Conservation (phyloP, 2,113 vertebrate genomes). For the Cyanocitta stelleri region DNA sequence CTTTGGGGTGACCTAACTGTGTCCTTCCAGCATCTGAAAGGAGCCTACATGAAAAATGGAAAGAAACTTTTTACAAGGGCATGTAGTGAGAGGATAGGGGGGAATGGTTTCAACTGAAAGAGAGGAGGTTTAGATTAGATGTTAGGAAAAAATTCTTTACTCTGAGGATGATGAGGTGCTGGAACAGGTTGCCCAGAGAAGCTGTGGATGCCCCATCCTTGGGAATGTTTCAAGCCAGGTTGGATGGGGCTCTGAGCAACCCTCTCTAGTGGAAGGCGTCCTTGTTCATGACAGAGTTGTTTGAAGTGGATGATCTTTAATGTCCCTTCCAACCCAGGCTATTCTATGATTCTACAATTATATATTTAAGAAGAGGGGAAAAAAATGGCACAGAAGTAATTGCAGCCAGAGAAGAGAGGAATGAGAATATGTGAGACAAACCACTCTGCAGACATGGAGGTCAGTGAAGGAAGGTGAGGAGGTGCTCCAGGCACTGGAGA, state of each 20-base stretch:
- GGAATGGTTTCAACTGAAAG: neutral
- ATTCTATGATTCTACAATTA: neutral
- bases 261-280: neutral
- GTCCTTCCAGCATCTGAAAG: neutral
- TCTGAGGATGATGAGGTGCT: neutral
- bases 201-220: neutral
- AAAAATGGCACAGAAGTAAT: neutral
- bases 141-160: neutral
- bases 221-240: neutral
- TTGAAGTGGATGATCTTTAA: neutral
- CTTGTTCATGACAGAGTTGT: neutral
- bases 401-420: neutral
- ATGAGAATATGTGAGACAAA: neutral
- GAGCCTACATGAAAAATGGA: neutral
- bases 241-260: neutral
- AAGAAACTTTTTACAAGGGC: neutral
- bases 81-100: neutral
- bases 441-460: neutral
- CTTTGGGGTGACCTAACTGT: neutral
- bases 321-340: neutral
- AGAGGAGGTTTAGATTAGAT: neutral
- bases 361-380: neutral
- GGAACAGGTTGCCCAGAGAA: neutral
- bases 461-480: neutral
- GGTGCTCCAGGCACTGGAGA: accelerated